Conservation (phyloP, 1,140 invertebrate genomes). For the Bombus consobrinus region DNA sequence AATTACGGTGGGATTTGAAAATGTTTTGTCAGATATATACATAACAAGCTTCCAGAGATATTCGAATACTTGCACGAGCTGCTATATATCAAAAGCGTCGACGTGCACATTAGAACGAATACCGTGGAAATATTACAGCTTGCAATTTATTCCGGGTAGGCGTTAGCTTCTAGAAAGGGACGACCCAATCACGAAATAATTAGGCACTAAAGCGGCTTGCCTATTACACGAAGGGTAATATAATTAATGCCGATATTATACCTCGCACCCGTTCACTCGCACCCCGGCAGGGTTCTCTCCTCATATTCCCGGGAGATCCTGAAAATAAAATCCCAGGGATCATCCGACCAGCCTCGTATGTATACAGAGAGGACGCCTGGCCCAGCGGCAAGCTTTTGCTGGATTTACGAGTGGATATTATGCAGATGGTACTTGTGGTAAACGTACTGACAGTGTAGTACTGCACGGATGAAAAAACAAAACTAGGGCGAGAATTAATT, state of each 20-base stretch:
- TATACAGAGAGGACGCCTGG: constrained; percentile 25
- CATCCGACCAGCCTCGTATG: constrained; percentile 43
- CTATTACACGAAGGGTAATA: constrained; percentile 26
- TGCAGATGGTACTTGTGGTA: constrained; percentile 76
- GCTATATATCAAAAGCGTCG: too few relatives aligned
- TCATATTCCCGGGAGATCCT: constrained; percentile 28
- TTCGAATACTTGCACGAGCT: too few relatives aligned
- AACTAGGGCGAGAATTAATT: constrained; percentile 45
- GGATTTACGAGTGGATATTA: constrained; percentile 75
- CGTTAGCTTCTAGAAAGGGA: constrained; percentile 23
- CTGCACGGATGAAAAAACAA: constrained; percentile 39
- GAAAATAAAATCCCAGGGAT: constrained; percentile 68
- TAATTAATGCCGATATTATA: constrained; percentile 52
- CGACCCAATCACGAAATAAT: constrained; percentile 45
- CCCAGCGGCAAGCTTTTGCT: constrained; percentile 62
- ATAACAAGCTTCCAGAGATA: too few relatives aligned
- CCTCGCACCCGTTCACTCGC: constrained; percentile 18
- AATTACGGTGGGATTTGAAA: too few relatives aligned
- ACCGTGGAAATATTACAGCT: constrained; percentile 22
- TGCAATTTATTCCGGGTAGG: constrained; percentile 31
- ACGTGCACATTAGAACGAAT: neutral
- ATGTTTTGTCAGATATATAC: too few relatives aligned
- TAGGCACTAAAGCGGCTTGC: constrained; percentile 43
- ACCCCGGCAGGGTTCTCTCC: neutral
- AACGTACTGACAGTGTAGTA: constrained; percentile 66